Conservation (phyloP, 2,888 invertebrate genomes). For the Pristionchus arcanus region DNA sequence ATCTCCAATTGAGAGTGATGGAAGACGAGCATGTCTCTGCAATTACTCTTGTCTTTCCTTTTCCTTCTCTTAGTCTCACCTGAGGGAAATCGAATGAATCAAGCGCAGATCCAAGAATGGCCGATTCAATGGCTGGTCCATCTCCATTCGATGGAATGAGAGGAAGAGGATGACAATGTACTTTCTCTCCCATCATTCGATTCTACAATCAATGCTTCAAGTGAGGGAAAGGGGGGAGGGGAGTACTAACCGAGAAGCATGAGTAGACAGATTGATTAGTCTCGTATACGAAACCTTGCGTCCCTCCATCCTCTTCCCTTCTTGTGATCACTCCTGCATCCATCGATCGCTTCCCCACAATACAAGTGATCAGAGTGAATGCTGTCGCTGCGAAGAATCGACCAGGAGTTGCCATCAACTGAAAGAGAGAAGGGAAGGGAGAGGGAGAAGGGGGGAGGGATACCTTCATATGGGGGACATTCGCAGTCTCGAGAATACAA, state of each 20-base stretch:
- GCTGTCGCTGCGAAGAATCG: conserved; percentile 96
- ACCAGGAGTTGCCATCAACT: conserved; percentile 95
- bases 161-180: background rate
- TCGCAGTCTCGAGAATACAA: background rate
- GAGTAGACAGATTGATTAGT: conserved; percentile 83
- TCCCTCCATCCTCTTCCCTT: conserved; percentile 56
- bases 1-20: conserved; percentile 66
- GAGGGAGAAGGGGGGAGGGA: background rate
- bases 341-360: conserved; percentile 88
- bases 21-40: conserved; percentile 42
- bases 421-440: background rate
- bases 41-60: background rate
- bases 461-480: conserved; percentile 27
- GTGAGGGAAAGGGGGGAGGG: no score
- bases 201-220: conserved; percentile 79
- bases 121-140: no score
- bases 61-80: background rate
- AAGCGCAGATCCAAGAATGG: conserved; percentile 14
- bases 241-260: conserved; percentile 81
- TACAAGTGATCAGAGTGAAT: conserved; percentile 91
- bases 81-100: conserved; percentile 21
- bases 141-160: background rate
- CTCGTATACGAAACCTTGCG: conserved; percentile 70
- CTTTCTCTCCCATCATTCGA: conserved; percentile 85
- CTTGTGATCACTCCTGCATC: conserved; percentile 73